phyloP scores from a whole-genome alignment of 2,888 invertebrate genomes.

The Drosophila mettleri region DNA sequence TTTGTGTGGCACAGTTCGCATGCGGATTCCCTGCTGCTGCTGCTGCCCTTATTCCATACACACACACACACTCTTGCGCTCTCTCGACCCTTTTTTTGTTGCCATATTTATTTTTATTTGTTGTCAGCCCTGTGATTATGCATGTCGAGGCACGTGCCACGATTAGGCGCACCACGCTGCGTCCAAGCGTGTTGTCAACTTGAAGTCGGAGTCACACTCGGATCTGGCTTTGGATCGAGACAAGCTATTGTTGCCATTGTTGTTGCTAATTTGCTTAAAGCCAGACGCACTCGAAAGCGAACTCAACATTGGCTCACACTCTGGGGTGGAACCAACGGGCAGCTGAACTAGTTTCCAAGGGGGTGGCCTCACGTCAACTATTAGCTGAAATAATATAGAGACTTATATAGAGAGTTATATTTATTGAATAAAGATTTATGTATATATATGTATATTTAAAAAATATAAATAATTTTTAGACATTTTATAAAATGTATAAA shows the following conservation, averaged over 20 bases:
- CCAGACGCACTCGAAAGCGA: slow-evolving; percentile 45
- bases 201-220: slow-evolving; percentile 17
- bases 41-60: slow-evolving; percentile 16
- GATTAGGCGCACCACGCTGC: slow-evolving; percentile 74
- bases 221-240: slow-evolving; percentile 23
- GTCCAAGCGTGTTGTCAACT: slow-evolving; percentile 64
- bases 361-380: neutral
- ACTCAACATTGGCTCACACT: slow-evolving; percentile 13
- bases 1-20: slow-evolving; percentile 53
- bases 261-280: slow-evolving; percentile 76
- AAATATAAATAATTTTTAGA: too few species aligned
- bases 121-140: slow-evolving; percentile 72
- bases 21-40: slow-evolving; percentile 1
- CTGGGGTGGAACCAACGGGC: slow-evolving; percentile 18
- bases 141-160: slow-evolving; percentile 78
- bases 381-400: neutral
- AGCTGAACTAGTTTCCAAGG: neutral
- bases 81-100: slow-evolving; percentile 46
- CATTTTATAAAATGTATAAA: too few species aligned
- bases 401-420: too few species aligned
- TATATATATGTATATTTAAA: too few species aligned
- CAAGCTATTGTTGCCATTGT: slow-evolving; percentile 47
- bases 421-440: too few species aligned
- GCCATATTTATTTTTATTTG: slow-evolving; percentile 33
- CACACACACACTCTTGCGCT: too few species aligned